phyloP scores from a whole-genome alignment of 2,113 vertebrate genomes.

The Cyphomyrus plagiostoma region DNA sequence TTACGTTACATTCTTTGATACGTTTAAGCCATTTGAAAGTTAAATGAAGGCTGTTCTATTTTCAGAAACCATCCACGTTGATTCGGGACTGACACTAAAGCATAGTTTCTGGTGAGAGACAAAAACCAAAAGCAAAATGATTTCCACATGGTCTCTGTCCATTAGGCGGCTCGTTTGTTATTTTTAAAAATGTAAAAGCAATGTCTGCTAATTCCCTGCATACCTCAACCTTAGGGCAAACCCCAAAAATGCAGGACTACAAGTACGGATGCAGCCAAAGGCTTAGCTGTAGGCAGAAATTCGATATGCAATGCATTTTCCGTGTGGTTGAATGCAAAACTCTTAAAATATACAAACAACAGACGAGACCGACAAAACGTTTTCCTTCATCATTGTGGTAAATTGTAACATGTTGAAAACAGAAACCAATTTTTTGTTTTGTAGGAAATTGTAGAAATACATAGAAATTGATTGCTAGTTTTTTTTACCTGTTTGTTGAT shows the following conservation, averaged over 20 bases:
- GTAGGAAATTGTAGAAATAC: background rate
- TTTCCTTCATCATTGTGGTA: background rate
- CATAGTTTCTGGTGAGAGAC: background rate
- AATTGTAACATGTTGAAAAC: background rate
- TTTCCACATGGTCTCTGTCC: constrained; percentile 10
- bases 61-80: background rate
- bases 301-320: background rate
- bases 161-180: background rate
- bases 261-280: background rate
- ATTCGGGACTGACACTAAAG: background rate
- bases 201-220: background rate
- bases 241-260: constrained; percentile 10
- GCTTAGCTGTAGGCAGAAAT: background rate
- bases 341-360: background rate
- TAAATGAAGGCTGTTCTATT: background rate
- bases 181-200: background rate
- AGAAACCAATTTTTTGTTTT: background rate
- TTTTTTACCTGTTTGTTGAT: background rate
- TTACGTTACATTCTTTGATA: background rate
- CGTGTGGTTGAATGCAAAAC: background rate
- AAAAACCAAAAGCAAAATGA: background rate
- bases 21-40: background rate
- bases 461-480: background rate
- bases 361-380: background rate
- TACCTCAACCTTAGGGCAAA: background rate